Evolutionary conservation across 1,140 invertebrate genomes (phyloP), one percentile per base, ranked within the genome.

Genomic region (Spodoptera frugiperda): DNA sequence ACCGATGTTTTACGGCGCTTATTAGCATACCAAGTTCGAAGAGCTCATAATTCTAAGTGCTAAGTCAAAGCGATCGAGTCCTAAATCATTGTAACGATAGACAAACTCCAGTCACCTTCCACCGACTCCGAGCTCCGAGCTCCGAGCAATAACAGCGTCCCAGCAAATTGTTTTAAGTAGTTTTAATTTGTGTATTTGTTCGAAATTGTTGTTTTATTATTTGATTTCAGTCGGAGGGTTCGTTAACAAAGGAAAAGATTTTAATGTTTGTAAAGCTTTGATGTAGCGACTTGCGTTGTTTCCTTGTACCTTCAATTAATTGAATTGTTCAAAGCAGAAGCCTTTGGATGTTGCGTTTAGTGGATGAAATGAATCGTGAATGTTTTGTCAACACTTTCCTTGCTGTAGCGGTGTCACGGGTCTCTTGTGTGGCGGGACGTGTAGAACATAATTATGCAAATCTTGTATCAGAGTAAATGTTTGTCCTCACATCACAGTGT

Each of bases 191-290:
- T 14, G 17, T 25, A 25, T 49, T 61, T 39, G 14, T 25, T 48
- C 2, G 17, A 48, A 65, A 21, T 48, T 67, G 63, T 25, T 44
- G 39, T 44, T 65, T 65, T 21, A 65, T 21, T 65, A 63, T 46
- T 21, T 21, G 44, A 48, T 55, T 57, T 57, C 15, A 63, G 15
- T 63, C 2, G 1, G 44, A 63, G 15, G 9, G 12, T 15, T 59
- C 44, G 30, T 39, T 63, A 39, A 17, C 57, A 44, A 61, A 63
- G 59, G 15, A 63, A 63, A 63, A 63, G 30, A 44, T 63, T 44
- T 63, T 19, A 63, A 63, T 63, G 59, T 63, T 63, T 63, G 59
- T 19, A 44, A 17, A 61, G 59, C 59, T 63, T 63, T 63, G 59
- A 63, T 63, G 59, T 9, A 39, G 30, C 30, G 25, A 39, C 15